Evolutionary conservation across 2,113 vertebrate species (phyloP), one percentile per base, ranked within the genome.

Genomic region (Eublepharis macularius): DNA sequence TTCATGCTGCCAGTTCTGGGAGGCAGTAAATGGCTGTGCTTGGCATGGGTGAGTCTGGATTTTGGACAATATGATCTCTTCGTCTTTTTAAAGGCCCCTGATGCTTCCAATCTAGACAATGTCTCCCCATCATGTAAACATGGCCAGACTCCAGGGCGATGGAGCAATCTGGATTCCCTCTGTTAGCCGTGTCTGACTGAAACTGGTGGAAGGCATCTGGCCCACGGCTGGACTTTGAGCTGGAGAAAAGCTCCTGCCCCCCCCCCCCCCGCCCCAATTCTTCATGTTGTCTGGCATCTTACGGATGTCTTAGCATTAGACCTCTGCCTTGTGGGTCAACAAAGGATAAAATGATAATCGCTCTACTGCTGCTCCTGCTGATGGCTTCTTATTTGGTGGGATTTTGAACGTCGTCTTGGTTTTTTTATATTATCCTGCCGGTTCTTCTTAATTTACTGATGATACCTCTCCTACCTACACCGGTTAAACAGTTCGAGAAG

Each of bases 131-230:
- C 51, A 11, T 63, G 74, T 72, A 77, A 78, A 77, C 65, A 49
- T 36, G 11, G 41, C 39, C 51, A n/a, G 66, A 36, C 36, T 73
- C 41, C 51, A 73, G 66, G 51, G 17, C 26, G 39, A 70, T 34
- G 76, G 72, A 76, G 85, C 80, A 77, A 70, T 29, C 36, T 81
- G 11, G 75, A 76, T 13, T 81, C 85, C 21, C 47, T 36, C 68
- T n/a, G 36, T 76, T 39, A 43, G 21, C 47, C 51, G n/a, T 66
- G 43, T 66, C 69, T 74, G 65, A 54, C 51, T 43, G 65, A 82
- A 77, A 82, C 16, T 45, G 32, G 80, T 24, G 65, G 24, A 65
- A 49, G 68, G n/a, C 51, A 86, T 80, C 77, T 80, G 54, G 29
- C 41, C 36, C 13, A 3, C 39, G 60, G 14, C 49, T 39, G 63